Base-by-base conservation (phyloP, 92 coral and sea anemone species). In the Palythoa caribaeorum region DNA sequence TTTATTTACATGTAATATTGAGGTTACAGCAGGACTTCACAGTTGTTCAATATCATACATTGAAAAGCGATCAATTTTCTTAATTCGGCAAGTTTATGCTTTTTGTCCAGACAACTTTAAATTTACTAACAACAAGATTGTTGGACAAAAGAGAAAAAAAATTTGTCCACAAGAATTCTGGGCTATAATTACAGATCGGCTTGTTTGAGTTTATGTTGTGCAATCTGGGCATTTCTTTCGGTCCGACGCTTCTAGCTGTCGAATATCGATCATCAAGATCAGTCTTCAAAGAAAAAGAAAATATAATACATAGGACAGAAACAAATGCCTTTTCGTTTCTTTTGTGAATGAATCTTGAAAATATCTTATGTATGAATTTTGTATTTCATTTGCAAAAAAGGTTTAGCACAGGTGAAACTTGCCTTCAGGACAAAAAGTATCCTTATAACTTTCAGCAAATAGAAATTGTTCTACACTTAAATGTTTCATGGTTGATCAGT, bases 1-100 rank as follows among this genome's bases (percentile, higher is more conserved):
- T 95, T 95, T 95, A 95, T 95, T 95, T 95, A 95, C 98, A 95
- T 95, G 87, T 91, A 87, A 91, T 91, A 91, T 85, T 90, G 93
- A 91, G 93, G 90, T 90, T 93, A 95, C 98, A 95, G 73, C 28
- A 28, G 80, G 85, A 93, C 70, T 78, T 55, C 72, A 68, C 63
- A 90, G 51, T 93, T 87, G 88, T 88, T 87, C 93, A 80, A 90
- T 95, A 93, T 85, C 85, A 78, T 92, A 95, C 96, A 95, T n/a
- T 70, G 86, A 81, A 70, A 63, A 40, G 48, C 60, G 35, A 81
- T 81, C 86, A 66, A 36, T 20, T n/a, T 63, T 80, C 75, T 70
- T 48, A 62, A 37, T 81, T 81, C 62, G 76, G 86, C 76, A 66
- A 81, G 75, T 81, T 81, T 65, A 70, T 78, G 71, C 51, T 54